Conservation (phyloP, 2,888 invertebrate genomes). For the Thymelicus acteon region DNA sequence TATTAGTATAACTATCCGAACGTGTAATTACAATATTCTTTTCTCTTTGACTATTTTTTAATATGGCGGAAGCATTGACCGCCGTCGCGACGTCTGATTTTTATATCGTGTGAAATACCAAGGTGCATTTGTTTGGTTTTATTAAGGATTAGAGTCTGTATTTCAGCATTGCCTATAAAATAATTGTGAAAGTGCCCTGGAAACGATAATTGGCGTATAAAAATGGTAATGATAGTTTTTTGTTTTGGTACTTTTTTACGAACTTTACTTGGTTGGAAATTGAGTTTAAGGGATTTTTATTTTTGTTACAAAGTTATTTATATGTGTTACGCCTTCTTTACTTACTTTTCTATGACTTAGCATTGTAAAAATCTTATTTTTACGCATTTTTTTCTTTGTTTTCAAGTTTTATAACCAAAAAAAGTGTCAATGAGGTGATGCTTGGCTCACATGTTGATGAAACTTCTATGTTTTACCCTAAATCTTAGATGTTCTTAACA, state of each 20-base stretch:
- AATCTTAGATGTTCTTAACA: slow-evolving; percentile 53
- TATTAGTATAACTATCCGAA: slow-evolving; percentile 45
- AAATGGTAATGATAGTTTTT: slow-evolving; percentile 86
- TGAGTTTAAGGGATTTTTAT: slow-evolving; percentile 61
- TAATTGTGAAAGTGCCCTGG: slow-evolving; percentile 45
- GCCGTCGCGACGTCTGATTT: slow-evolving; percentile 77
- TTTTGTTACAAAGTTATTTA: slow-evolving; percentile 45
- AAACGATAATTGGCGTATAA: slow-evolving; percentile 58
- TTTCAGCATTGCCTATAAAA: slow-evolving; percentile 7
- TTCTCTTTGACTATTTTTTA: slow-evolving; percentile 73
- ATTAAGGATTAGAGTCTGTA: slow-evolving; percentile 53
- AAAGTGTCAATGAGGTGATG: slow-evolving; percentile 75
- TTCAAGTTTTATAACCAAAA: slow-evolving; percentile 82
- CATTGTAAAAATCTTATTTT: slow-evolving; percentile 56
- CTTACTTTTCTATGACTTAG: background rate
- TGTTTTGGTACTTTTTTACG: slow-evolving; percentile 85
- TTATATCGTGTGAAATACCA: slow-evolving; percentile 62
- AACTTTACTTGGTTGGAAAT: slow-evolving; percentile 72
- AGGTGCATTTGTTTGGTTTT: slow-evolving; percentile 59
- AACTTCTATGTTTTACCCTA: slow-evolving; percentile 63
- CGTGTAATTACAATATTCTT: slow-evolving; percentile 54
- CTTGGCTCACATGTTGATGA: slow-evolving; percentile 75
- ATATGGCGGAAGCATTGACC: slow-evolving; percentile 84
- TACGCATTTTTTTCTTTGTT: slow-evolving; percentile 77
- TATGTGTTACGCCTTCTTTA: slow-evolving; percentile 36